Conservation (phyloP, 2,797 vertebrate genomes). For the Rhinatrema bivittatum region DNA sequence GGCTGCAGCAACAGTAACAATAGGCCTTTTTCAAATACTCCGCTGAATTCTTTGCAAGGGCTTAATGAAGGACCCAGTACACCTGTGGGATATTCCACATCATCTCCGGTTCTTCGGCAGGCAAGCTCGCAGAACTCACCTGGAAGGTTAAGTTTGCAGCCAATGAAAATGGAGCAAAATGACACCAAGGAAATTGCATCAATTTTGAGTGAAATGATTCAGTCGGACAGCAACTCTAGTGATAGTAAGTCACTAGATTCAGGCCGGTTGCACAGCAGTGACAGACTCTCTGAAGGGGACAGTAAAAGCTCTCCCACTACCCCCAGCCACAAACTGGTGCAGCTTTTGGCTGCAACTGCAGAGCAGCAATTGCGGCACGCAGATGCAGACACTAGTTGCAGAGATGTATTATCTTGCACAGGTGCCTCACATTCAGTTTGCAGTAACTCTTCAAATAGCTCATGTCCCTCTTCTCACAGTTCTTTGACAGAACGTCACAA, state of each 20-base stretch:
- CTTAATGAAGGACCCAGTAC: constrained; percentile 44
- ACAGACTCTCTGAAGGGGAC: constrained; percentile 61
- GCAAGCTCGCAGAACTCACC: constrained; percentile 61
- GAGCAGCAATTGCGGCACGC: constrained; percentile 56
- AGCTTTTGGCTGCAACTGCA: constrained; percentile 58
- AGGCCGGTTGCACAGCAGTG: constrained; percentile 20
- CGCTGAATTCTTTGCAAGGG: constrained; percentile 45
- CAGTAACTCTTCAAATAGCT: constrained; percentile 32
- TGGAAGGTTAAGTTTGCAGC: constrained; percentile 35
- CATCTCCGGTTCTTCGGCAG: constrained; percentile 65
- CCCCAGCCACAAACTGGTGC: constrained; percentile 58
- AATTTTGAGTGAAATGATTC: constrained; percentile 53
- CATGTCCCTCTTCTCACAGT: constrained; percentile 83
- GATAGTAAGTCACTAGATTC: constrained; percentile 59
- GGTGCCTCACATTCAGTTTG: constrained; percentile 38
- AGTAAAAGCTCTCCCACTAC: constrained; percentile 56
- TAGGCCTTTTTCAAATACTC: constrained; percentile 40
- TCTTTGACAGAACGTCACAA: constrained; percentile 87
- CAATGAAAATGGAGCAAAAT: constrained; percentile 50
- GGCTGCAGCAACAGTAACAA: constrained; percentile 25
- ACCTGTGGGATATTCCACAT: constrained; percentile 59
- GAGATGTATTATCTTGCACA: constrained; percentile 42
- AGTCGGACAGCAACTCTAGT: constrained; percentile 24
- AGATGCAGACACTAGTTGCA: constrained; percentile 48
- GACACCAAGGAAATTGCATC: constrained; percentile 54